Conservation (phyloP, 2,113 vertebrate species). For the Myrmecobius fasciatus region DNA sequence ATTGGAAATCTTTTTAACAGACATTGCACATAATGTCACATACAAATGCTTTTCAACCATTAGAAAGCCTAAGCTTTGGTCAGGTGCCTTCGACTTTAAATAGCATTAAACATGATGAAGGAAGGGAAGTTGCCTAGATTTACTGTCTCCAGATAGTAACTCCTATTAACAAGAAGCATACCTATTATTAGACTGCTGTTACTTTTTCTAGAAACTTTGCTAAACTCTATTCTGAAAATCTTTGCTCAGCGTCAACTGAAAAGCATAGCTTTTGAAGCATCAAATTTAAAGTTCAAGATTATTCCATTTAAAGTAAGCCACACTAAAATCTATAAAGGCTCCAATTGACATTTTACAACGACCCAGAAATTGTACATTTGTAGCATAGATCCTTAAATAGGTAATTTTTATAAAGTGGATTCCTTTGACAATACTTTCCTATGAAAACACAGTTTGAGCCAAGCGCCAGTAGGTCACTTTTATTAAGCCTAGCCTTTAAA, state of each 20-base stretch:
- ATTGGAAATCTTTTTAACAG: not conserved
- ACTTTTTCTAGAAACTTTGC: conserved; percentile 9
- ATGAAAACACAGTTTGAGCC: conserved; percentile 19
- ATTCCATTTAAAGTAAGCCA: not conserved
- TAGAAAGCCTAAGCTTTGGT: not conserved
- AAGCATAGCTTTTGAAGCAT: not conserved
- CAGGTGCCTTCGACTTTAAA: not conserved
- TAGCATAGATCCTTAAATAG: conserved; percentile 14
- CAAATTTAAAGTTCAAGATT: conserved; percentile 19
- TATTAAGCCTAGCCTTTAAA: conserved; percentile 21
- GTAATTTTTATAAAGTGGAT: not conserved
- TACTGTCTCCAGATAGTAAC: not conserved
- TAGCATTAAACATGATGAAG: not conserved
- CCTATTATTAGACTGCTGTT: not conserved
- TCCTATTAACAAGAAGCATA: not conserved
- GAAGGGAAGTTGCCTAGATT: not conserved
- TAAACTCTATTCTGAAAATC: not conserved
- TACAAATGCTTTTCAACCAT: not conserved
- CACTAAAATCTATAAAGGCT: conserved; percentile 13
- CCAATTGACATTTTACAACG: not conserved
- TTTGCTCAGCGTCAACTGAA: not conserved
- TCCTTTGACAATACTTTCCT: conserved; percentile 27
- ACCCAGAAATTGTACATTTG: conserved; percentile 15
- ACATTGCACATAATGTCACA: not conserved
- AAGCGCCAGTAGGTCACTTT: conserved; percentile 13